These are phyloP conservation scores for Chloroclysta siterata DNA, from an alignment of 2,888 invertebrate species.

Conservation along the genomic window DNA sequence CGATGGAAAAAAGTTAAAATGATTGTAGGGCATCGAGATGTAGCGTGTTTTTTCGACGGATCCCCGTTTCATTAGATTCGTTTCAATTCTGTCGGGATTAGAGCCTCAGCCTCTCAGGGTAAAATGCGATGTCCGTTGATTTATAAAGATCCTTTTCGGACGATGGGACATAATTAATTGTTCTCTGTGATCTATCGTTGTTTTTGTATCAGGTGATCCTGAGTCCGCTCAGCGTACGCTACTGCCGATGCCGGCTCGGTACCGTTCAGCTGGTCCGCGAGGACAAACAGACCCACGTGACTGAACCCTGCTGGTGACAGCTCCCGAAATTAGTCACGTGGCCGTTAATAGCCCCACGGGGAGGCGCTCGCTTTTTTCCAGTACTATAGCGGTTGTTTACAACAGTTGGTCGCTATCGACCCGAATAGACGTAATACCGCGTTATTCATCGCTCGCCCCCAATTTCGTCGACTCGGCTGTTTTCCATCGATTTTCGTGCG, in stretches of 20 bases:
- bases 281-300: constrained; percentile 63
- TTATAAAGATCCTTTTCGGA: constrained; percentile 74
- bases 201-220: constrained; percentile 58
- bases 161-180: constrained; percentile 76
- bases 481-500: constrained; percentile 76
- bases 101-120: constrained; percentile 70
- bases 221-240: constrained; percentile 35
- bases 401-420: constrained; percentile 83
- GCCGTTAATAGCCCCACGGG: constrained; percentile 76
- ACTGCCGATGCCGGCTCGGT: constrained; percentile 38
- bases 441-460: constrained; percentile 69
- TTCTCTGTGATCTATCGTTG: constrained; percentile 61
- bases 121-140: constrained; percentile 78
- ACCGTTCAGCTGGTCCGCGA: constrained; percentile 16
- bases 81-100: constrained; percentile 83
- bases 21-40: constrained; percentile 80
- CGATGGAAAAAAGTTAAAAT: constrained; percentile 81
- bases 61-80: constrained; percentile 81
- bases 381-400: constrained; percentile 75
- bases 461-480: constrained; percentile 65
- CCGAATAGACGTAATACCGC: constrained; percentile 70
- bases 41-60: constrained; percentile 68
- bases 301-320: constrained; percentile 75
- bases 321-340: constrained; percentile 84
- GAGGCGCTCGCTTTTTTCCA: constrained; percentile 70